phyloP scores from a whole-genome alignment of 2,797 vertebrate species.

The Synaphobranchus kaupii region DNA sequence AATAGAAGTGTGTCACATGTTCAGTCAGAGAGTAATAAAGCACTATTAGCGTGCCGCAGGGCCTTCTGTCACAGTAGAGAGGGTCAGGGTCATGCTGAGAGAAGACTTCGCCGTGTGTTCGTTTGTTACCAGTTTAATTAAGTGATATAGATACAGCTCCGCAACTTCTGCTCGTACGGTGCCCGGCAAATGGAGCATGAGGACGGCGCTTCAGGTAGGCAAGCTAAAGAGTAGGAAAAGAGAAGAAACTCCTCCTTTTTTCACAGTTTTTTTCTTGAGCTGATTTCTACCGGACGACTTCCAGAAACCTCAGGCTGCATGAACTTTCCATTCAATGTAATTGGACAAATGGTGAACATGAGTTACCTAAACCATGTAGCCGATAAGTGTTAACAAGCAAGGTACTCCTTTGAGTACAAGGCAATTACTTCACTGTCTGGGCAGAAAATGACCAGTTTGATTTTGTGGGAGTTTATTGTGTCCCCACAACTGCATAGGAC shows the following conservation, averaged over 20 bases:
- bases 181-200: neutral
- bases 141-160: neutral
- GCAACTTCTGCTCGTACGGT: neutral
- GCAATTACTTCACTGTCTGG: neutral
- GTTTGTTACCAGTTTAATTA: constrained; percentile 4
- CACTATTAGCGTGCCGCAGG: neutral
- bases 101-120: neutral
- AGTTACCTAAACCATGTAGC: constrained; percentile 72
- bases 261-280: neutral
- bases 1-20: neutral
- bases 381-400: constrained; percentile 53
- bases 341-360: constrained; percentile 79
- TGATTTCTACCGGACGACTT: constrained; percentile 17
- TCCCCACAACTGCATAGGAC: neutral
- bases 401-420: constrained; percentile 37
- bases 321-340: constrained; percentile 80
- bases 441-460: neutral
- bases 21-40: neutral
- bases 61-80: neutral
- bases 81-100: constrained; percentile 15
- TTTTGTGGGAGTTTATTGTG: neutral
- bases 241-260: neutral
- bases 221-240: neutral
- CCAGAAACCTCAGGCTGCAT: constrained; percentile 78
- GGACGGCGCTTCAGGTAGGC: constrained; percentile 12